Evolutionary conservation across 2,888 invertebrate species (phyloP), one percentile per base, ranked within the genome.

Genomic region (Oxycera nigricornis): DNA sequence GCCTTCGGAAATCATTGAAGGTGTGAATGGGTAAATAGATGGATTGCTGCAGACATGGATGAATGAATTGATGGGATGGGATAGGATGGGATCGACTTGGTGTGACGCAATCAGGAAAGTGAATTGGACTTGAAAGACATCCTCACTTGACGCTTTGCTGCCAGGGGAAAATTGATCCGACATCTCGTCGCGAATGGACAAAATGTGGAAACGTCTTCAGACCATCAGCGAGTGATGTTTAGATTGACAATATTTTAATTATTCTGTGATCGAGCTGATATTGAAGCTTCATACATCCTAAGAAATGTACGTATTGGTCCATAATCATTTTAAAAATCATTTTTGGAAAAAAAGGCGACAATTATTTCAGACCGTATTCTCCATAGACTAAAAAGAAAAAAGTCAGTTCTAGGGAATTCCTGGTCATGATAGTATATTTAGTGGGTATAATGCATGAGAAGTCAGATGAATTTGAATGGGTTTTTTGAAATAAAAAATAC

Each of bases 1-100:
- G 35, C 70, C 24, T 70, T 70, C 30, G 70, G 70, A 70, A 70
- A 70, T 70, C 70, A 31, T 50, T 50, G 46, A 68, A 28, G 67
- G 41, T 17, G 28, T 24, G 52, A 26, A 52, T 31, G 46, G 52
- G 55, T 52, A 31, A 35, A 30, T 52, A 22, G 35, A 52, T 50
- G 28, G 68, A 28, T 55, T 35, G 62, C 30, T 22, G n/a, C 11
- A 61, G 61, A 61, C n/a, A n/a, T 61, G 35, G 61, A 61, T 22
- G 61, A 26, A 26, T 59, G 59, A 59, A 59, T 30, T 11, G 41
- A 39, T 65, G 65, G 26, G 30, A 65, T 41, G 7, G 31, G 61
- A 17, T 31, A 30, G 61, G 26, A 31, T 31, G 26, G 61, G 17
- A 17, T 31, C 24, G 41, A 41, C 20, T 11, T 35, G n/a, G 17